Base-by-base conservation (phyloP, 1,140 invertebrate species). In the Zaprionus inermis region DNA sequence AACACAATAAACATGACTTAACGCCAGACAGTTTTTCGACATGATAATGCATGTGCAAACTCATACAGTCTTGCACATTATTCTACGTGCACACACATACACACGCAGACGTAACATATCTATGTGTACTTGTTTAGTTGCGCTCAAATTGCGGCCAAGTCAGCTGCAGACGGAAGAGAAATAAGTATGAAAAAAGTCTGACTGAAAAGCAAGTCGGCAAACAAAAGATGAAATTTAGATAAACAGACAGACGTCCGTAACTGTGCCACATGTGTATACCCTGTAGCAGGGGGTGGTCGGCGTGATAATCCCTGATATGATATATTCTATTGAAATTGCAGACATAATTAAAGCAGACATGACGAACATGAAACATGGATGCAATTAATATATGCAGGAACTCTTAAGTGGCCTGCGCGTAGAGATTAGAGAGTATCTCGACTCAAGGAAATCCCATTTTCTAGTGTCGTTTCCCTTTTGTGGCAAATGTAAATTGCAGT, bases 11-110 rank as follows among this genome's bases (percentile, higher is more conserved):
- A 71, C 67, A 72, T 81, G 78, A 74, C 78, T 70, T 70, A 79
- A 70, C 67, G 65, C 56, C 64, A 86, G 83, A 86, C 83, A 88
- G 66, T 65, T 83, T 86, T 83, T 82, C 79, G 76, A 86, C 83
- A 81, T 77, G 79, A 79, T 82, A 86, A 88, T 82, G 82, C 79
- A 77, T 77, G 72, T 79, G 83, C 64, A 88, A 83, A 77, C 88
- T 88, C 79, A 79, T 70, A 88, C 75, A 88, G 77, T 83, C 82
- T 78, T 69, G 54, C 56, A 58, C 70, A 49, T 67, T n/a, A 28
- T 28, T 28, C 24, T 20, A 38, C 22, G 34, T 46, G 7, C 20
- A 36, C 16, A 12, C 10, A 14, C 0, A 34, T 32, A 28, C 3
- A 28, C n/a, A 57, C 14, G 20, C 16, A 36, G 30, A 22, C 36